Evolutionary conservation across 1,140 invertebrate species (phyloP).

Genomic region (Lepeophtheirus salmonis): DNA sequence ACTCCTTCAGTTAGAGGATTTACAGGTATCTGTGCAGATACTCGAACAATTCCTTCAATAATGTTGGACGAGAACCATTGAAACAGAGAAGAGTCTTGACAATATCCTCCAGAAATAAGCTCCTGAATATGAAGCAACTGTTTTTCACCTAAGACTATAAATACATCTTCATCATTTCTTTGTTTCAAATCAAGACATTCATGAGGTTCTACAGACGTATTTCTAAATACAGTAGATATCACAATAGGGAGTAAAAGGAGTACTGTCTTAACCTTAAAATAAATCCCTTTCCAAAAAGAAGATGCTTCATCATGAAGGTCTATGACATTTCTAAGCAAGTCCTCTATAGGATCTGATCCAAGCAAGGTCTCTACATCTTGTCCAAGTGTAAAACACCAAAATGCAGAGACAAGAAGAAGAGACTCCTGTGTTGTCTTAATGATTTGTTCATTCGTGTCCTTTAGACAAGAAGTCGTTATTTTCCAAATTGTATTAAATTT

Average conservation of each 20-base stretch:
- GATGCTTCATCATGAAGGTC: neutral
- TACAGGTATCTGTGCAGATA: neutral
- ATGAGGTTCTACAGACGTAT: neutral
- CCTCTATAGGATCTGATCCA: neutral
- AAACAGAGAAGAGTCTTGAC: neutral
- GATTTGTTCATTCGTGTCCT: neutral
- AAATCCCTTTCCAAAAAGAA: neutral
- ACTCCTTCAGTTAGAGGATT: neutral
- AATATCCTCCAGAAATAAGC: neutral
- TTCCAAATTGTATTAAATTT: constrained; percentile 35
- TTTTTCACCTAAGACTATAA: neutral
- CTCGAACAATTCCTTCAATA: neutral
- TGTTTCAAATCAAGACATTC: neutral
- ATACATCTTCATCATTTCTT: neutral
- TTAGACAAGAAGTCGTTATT: neutral
- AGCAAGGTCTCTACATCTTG: neutral
- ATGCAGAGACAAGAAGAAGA: neutral
- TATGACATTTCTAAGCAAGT: neutral
- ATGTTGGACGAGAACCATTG: neutral
- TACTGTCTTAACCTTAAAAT: neutral
- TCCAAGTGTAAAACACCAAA: neutral
- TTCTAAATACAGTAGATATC: neutral
- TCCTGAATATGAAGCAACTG: neutral
- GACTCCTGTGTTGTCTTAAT: neutral
- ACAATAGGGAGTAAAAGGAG: constrained; percentile 2